These are phyloP conservation scores for Periparus ater DNA, from an alignment of 2,797 vertebrate genomes.

Conservation along the genomic window DNA sequence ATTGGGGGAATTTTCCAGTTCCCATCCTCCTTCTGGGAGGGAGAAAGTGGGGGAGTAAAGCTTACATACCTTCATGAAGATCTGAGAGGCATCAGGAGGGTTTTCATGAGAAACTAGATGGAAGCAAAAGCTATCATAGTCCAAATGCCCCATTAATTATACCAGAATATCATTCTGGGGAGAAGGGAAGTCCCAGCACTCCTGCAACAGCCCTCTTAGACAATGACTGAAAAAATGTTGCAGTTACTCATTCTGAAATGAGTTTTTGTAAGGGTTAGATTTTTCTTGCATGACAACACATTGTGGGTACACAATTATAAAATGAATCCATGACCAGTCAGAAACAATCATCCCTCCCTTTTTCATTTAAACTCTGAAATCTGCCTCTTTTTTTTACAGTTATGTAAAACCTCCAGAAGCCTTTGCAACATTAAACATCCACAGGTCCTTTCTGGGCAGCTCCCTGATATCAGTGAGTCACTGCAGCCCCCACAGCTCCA, in stretches of 20 bases:
- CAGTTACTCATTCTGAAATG: constrained; percentile 5
- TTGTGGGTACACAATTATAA: neutral
- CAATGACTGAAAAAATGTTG: neutral
- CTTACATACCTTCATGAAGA: neutral
- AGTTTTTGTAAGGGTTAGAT: neutral
- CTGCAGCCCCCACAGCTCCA: neutral
- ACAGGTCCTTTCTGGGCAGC: neutral
- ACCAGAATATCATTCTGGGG: neutral
- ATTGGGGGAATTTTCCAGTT: neutral
- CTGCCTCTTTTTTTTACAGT: neutral
- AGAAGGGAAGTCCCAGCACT: neutral
- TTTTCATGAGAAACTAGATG: neutral
- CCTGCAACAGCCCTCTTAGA: neutral
- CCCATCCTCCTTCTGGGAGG: neutral
- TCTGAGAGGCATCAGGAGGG: neutral
- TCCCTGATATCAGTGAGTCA: neutral
- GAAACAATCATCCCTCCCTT: neutral
- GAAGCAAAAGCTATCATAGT: neutral
- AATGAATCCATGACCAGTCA: neutral
- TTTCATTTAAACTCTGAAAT: neutral
- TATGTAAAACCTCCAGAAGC: neutral
- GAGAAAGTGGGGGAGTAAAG: neutral
- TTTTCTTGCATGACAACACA: neutral
- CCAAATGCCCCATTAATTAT: neutral
- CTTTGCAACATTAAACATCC: neutral